Evolutionary conservation across 2,797 vertebrate species (phyloP).

Genomic region (Poecilia wingei): DNA sequence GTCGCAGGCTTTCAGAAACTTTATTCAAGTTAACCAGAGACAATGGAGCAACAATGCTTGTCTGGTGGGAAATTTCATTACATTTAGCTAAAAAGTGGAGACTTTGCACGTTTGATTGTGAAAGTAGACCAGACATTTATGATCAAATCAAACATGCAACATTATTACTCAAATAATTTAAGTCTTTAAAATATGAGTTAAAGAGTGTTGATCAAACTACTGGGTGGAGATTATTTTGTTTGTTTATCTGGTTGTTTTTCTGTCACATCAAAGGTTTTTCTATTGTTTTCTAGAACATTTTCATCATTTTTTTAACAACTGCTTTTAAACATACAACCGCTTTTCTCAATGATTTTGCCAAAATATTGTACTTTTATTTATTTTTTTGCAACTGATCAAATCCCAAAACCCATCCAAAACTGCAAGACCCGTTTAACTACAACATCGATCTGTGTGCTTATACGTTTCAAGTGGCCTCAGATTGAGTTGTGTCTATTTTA

Average conservation of each 20-base stretch:
- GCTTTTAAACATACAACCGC: background rate
- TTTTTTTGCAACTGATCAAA: background rate
- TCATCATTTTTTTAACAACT: background rate
- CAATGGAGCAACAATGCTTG: background rate
- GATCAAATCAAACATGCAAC: background rate
- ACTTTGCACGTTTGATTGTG: background rate
- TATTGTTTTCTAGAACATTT: background rate
- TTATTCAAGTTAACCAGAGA: background rate
- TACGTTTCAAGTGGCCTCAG: slow-evolving; percentile 10
- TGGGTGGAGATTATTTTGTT: background rate
- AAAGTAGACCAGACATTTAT: background rate
- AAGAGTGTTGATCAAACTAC: background rate
- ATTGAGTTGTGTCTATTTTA: slow-evolving; percentile 13
- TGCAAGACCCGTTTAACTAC: background rate
- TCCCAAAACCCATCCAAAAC: background rate
- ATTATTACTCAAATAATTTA: background rate
- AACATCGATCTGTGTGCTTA: background rate
- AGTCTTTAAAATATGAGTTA: background rate
- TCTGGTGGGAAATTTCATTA: background rate
- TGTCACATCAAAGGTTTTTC: background rate
- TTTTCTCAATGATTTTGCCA: background rate
- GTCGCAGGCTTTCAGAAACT: background rate
- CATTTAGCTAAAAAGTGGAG: background rate
- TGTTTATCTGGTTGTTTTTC: background rate
- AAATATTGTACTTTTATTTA: background rate